A percentile compares a stretch with the other conserved stretches of the same genome.
phyloP scores from a whole-genome alignment of 2,113 vertebrate species.

The Catharus minimus region DNA sequence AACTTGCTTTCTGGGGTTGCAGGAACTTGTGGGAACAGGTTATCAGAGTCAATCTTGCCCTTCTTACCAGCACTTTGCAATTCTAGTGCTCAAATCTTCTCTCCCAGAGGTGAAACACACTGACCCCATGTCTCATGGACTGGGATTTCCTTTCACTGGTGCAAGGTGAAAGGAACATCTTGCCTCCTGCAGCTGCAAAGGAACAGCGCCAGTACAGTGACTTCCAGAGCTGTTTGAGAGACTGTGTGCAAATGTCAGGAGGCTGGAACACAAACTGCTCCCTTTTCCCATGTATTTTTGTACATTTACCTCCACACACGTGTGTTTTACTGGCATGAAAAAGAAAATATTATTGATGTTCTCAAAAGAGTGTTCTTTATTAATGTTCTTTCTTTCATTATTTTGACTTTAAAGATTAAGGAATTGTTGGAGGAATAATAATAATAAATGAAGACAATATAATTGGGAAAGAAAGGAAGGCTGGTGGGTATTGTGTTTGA shows the following conservation, averaged over 20 bases:
- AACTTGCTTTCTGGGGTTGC: neutral
- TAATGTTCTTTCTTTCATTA: neutral
- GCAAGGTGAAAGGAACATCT: conserved; percentile 35
- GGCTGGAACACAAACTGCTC: neutral
- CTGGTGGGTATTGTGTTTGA: neutral
- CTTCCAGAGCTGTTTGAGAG: neutral
- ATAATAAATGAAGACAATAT: neutral
- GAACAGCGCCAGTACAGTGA: conserved; percentile 27
- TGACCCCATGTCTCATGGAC: neutral
- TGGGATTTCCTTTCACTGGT: conserved; percentile 1
- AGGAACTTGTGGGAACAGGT: neutral
- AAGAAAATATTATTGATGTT: neutral
- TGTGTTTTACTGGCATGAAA: neutral
- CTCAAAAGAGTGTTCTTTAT: neutral
- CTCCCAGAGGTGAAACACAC: neutral
- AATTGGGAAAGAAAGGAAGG: neutral
- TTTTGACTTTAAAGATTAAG: neutral
- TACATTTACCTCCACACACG: neutral
- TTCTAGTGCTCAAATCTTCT: neutral
- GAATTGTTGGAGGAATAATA: neutral
- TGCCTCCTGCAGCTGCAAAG: conserved; percentile 35
- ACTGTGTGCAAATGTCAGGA: neutral
- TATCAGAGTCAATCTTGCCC: neutral
- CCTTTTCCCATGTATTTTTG: neutral
- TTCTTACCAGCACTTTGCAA: neutral